Conservation (phyloP, 2,797 vertebrate species). For the Vireo griseus region DNA sequence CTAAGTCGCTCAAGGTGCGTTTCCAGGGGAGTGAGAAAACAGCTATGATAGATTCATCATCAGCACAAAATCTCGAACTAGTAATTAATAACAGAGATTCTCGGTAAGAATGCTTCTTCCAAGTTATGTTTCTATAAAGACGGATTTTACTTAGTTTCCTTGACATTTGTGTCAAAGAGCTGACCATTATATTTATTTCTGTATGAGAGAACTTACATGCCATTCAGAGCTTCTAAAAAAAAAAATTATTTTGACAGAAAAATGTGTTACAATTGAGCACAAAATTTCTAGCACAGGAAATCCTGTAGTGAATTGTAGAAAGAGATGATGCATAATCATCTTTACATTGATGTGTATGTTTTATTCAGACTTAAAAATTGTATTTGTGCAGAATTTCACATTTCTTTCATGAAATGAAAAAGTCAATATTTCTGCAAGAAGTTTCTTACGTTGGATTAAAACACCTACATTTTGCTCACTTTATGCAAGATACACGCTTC, state of each 20-base stretch:
- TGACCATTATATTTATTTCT: neutral
- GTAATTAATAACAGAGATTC: conserved; percentile 90
- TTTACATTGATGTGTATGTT: neutral
- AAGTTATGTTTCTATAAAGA: neutral
- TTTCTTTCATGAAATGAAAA: neutral
- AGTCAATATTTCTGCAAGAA: neutral
- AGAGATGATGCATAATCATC: neutral
- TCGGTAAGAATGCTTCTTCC: conserved; percentile 75
- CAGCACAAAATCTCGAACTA: conserved; percentile 91
- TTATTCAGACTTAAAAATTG: neutral
- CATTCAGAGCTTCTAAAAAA: neutral
- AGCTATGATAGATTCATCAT: conserved; percentile 93
- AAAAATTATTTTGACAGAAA: neutral
- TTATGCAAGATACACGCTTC: neutral
- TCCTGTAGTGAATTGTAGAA: neutral
- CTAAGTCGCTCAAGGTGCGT: conserved; percentile 91
- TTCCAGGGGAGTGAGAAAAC: conserved; percentile 96
- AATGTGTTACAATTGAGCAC: neutral
- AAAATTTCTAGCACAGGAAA: neutral
- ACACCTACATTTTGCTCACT: neutral
- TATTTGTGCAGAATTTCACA: neutral
- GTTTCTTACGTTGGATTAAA: neutral
- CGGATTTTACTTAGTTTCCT: neutral
- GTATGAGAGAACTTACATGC: neutral
- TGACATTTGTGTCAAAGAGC: neutral